A percentile compares a stretch with the other conserved stretches of the same genome.
phyloP scores from a whole-genome alignment of 2,888 invertebrate species.

The Philopedon plagiatum region DNA sequence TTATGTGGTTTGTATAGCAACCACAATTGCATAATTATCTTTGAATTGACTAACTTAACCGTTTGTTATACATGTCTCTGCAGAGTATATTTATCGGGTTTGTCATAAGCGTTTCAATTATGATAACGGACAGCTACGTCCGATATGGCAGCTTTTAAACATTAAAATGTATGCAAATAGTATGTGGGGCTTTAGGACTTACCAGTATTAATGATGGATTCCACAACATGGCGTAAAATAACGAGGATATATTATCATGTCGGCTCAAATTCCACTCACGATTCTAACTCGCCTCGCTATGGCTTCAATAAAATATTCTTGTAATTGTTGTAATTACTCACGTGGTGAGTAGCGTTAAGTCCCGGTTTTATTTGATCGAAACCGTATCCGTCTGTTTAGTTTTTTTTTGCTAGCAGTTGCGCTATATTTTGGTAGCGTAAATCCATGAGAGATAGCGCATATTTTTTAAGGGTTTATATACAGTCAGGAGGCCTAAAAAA shows the following conservation, averaged over 20 bases:
- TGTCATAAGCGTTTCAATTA: conserved; percentile 1
- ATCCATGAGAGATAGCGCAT: no score
- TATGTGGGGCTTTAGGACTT: neutral
- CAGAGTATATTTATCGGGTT: conserved; percentile 12
- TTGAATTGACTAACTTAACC: neutral
- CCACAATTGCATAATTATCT: conserved; percentile 6
- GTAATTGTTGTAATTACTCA: no score
- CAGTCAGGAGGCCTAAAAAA: no score
- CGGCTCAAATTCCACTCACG: no score
- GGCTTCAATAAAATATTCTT: no score
- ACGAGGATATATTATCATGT: neutral
- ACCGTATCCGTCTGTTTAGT: no score
- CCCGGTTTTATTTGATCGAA: no score
- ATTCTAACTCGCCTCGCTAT: no score
- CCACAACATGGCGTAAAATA: neutral
- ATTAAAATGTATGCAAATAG: conserved; percentile 2
- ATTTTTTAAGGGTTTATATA: no score
- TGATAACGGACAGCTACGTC: neutral
- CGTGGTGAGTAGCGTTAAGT: no score
- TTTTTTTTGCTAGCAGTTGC: no score
- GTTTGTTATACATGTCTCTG: neutral
- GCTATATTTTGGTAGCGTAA: no score
- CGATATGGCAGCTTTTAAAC: neutral
- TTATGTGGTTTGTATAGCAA: neutral
- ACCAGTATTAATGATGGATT: neutral